Evolutionary conservation across 1,140 invertebrate species (phyloP).

Genomic region (Euglossa dilemma): DNA sequence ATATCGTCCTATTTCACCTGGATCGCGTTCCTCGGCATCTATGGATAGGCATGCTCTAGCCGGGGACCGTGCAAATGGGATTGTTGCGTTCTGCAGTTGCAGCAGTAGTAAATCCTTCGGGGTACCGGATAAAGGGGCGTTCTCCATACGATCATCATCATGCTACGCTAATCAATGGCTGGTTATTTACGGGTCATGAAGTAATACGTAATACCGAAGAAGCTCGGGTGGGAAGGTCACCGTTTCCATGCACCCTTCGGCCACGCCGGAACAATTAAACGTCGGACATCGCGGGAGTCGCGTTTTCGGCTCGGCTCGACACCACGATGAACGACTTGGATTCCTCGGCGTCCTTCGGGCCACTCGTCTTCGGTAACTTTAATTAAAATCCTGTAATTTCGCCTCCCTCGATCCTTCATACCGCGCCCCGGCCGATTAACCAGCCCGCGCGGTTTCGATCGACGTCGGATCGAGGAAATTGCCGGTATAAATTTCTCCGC

Average conservation of each 20-base stretch:
- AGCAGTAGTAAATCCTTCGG: conserved; percentile 23
- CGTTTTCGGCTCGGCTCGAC: neutral
- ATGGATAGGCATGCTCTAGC: neutral
- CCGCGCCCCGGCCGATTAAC: neutral
- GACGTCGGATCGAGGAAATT: neutral
- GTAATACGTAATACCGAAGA: neutral
- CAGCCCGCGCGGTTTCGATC: neutral
- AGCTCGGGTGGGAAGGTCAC: conserved; percentile 2
- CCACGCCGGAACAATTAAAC: conserved; percentile 4
- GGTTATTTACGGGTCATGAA: conserved; percentile 8
- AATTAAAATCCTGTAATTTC: neutral
- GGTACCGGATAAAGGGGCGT: conserved; percentile 9
- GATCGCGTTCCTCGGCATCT: neutral
- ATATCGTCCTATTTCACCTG: neutral
- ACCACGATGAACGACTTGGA: neutral
- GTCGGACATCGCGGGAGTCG: neutral
- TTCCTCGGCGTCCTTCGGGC: neutral
- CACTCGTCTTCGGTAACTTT: neutral
- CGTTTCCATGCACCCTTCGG: neutral
- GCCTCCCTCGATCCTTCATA: neutral
- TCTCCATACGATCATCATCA: conserved; percentile 18
- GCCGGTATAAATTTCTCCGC: neutral
- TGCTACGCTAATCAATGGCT: conserved; percentile 1
- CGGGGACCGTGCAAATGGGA: neutral
- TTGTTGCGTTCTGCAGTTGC: conserved; percentile 16